A percentile compares a stretch with the other conserved stretches of the same genome.
Evolutionary conservation across 2,113 vertebrate species (phyloP).

Genomic region (Boleophthalmus pectinirostris): DNA sequence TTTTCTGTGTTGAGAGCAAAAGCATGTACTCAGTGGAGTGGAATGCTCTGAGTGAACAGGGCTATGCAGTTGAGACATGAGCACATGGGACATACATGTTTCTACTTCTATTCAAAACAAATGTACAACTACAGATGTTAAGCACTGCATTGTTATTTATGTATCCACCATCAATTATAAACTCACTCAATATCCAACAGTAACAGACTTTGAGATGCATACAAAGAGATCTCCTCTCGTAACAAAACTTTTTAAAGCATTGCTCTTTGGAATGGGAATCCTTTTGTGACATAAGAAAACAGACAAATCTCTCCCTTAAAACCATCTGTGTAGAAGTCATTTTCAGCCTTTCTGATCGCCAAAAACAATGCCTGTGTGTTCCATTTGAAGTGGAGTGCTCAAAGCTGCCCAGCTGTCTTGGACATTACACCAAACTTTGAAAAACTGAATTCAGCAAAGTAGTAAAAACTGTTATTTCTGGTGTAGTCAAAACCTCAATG

Average conservation of each 20-base stretch:
- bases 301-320: conserved; percentile 12
- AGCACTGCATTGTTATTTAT: no score
- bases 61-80: conserved; percentile 27
- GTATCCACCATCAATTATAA: no score
- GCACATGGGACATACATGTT: conserved; percentile 9
- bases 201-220: no score
- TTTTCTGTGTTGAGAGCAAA: background rate
- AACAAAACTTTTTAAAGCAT: no score
- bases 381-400: conserved; percentile 30
- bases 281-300: background rate
- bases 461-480: background rate
- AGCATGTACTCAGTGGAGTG: conserved; percentile 28
- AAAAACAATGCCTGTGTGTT: conserved; percentile 39
- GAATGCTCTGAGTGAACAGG: conserved; percentile 31
- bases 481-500: background rate
- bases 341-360: conserved; percentile 25
- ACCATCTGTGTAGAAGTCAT: conserved; percentile 18
- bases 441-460: conserved; percentile 8
- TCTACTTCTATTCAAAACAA: conserved; percentile 27
- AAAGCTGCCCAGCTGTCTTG: conserved; percentile 22
- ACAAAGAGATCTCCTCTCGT: no score
- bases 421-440: conserved; percentile 26
- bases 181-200: no score
- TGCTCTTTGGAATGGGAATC: background rate
- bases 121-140: background rate